These are phyloP conservation scores for Margaritifera margaritifera DNA, from an alignment of 2,888 invertebrate genomes.

Conservation along the genomic window DNA sequence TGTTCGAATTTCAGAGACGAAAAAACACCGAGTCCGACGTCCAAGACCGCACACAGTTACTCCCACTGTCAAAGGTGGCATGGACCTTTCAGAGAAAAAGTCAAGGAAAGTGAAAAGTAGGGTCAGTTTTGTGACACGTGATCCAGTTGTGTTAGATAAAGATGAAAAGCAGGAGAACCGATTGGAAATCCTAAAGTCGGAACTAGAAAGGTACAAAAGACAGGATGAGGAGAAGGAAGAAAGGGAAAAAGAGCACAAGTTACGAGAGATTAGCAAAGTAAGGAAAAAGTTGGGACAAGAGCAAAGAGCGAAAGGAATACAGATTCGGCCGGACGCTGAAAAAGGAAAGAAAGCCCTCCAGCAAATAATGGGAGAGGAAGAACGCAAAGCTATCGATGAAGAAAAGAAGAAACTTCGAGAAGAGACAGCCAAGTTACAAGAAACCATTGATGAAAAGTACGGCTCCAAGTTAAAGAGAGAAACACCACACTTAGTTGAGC, in stretches of 20 bases:
- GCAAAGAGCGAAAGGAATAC: constrained; percentile 28
- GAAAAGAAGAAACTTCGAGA: constrained; percentile 23
- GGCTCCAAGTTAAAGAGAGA: constrained; percentile 32
- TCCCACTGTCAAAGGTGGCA: too few species aligned
- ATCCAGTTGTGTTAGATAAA: not conserved
- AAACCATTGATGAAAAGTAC: constrained; percentile 38
- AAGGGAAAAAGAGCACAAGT: constrained; percentile 10
- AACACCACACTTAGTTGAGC: constrained; percentile 34
- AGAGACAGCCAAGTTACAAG: constrained; percentile 37
- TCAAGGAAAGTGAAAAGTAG: constrained; percentile 22
- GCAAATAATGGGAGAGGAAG: constrained; percentile 29
- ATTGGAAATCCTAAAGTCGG: constrained; percentile 30
- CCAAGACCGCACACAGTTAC: too few species aligned
- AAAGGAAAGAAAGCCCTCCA: constrained; percentile 31
- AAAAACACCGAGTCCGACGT: too few species aligned
- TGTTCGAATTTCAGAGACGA: too few species aligned
- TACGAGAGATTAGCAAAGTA: constrained; percentile 33
- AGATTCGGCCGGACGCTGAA: constrained; percentile 29
- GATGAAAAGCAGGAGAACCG: constrained; percentile 18
- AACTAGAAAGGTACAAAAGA: constrained; percentile 31
- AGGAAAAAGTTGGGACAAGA: constrained; percentile 25
- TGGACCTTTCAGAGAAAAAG: too few species aligned
- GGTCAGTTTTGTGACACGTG: constrained; percentile 25
- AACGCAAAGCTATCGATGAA: constrained; percentile 30
- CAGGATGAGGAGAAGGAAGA: constrained; percentile 27